phyloP scores from a whole-genome alignment of 2,113 vertebrate genomes.

The Excalfactoria chinensis region DNA sequence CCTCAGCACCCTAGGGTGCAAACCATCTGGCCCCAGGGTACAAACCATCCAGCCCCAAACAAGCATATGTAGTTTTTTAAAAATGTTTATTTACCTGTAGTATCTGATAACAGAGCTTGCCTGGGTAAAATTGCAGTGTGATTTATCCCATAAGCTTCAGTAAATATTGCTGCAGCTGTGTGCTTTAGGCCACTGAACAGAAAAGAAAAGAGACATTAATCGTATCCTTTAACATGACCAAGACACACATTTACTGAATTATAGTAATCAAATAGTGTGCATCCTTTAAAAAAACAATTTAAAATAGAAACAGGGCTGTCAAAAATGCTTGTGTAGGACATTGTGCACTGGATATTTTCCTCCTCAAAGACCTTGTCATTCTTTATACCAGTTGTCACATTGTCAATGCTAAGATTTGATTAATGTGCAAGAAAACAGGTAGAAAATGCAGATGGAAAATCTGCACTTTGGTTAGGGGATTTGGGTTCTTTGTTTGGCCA shows the following conservation, averaged over 20 bases:
- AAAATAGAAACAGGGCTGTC: background rate
- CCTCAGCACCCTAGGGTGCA: too few species aligned
- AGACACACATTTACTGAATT: constrained; percentile 37
- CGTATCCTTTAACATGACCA: constrained; percentile 27
- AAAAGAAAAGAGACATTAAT: constrained; percentile 35
- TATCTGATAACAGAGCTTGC: constrained; percentile 24
- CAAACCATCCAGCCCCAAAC: too few species aligned
- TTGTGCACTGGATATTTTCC: background rate
- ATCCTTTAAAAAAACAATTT: background rate
- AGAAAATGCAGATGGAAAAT: background rate
- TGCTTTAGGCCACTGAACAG: constrained; percentile 18
- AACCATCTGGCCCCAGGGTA: too few species aligned
- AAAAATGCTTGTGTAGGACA: background rate
- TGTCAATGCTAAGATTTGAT: constrained; percentile 20
- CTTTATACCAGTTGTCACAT: background rate
- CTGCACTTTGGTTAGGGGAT: background rate
- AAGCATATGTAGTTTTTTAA: too few species aligned
- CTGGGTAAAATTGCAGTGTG: constrained; percentile 2
- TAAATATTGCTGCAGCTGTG: constrained; percentile 30
- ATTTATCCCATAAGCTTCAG: constrained; percentile 40
- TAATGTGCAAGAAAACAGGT: background rate
- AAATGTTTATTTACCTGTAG: constrained; percentile 33
- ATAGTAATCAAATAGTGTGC: background rate
- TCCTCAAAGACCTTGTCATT: constrained; percentile 27
- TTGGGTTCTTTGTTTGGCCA: background rate